phyloP scores from a whole-genome alignment of 2,888 invertebrate genomes.

The Galerucella calmariensis region DNA sequence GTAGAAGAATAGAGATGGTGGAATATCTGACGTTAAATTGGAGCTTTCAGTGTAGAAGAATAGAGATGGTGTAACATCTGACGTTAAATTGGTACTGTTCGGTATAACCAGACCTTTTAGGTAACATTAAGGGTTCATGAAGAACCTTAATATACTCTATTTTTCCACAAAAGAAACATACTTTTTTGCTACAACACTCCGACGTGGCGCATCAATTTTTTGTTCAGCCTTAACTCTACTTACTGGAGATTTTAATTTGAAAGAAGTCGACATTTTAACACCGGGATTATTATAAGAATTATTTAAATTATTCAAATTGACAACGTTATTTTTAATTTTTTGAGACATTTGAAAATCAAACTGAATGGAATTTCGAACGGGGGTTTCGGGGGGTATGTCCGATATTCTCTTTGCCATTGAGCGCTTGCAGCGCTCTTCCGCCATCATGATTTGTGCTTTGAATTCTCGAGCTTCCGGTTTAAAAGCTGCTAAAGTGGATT shows the following conservation, averaged over 20 bases:
- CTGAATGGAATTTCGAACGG: slow-evolving; percentile 45
- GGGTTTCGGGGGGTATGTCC: slow-evolving; percentile 45
- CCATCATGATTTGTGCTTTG: slow-evolving; percentile 37
- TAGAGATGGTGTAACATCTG: no score
- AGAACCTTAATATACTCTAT: not conserved
- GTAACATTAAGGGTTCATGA: no score
- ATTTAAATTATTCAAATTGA: slow-evolving; percentile 44
- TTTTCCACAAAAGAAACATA: slow-evolving; percentile 44
- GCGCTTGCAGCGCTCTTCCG: slow-evolving; percentile 41
- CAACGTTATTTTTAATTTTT: slow-evolving; percentile 42
- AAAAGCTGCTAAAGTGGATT: slow-evolving; percentile 68
- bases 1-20: no score
- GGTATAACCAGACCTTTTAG: no score
- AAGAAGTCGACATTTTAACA: slow-evolving; percentile 7
- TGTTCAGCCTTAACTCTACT: slow-evolving; percentile 16
- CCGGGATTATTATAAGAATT: slow-evolving; percentile 28
- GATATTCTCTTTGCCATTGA: slow-evolving; percentile 31
- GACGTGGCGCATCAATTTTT: not conserved
- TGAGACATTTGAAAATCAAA: slow-evolving; percentile 42
- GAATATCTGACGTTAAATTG: no score
- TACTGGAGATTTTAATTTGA: slow-evolving; percentile 6
- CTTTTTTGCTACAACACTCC: slow-evolving; percentile 19
- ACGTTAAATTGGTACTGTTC: no score
- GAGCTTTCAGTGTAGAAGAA: no score
- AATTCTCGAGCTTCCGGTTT: slow-evolving; percentile 60